Evolutionary conservation across 1,140 invertebrate genomes (phyloP).

Genomic region (Pogonomyrmex californicus): DNA sequence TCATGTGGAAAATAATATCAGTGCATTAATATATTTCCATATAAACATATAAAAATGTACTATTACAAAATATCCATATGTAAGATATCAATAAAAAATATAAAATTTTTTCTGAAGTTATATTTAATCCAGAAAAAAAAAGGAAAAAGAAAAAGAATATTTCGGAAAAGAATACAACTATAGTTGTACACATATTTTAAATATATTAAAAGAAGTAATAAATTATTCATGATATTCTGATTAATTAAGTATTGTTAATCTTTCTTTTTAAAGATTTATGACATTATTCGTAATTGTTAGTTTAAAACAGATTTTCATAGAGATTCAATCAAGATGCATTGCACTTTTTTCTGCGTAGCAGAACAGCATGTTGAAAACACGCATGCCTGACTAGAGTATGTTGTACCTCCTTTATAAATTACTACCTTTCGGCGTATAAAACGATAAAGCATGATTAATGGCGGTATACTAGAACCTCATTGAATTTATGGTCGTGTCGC

Average conservation of each 20-base stretch:
- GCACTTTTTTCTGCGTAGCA: conserved; percentile 48
- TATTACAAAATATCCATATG: background rate
- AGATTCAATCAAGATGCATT: conserved; percentile 64
- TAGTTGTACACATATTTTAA: background rate
- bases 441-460: conserved; percentile 65
- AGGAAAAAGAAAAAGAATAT: background rate
- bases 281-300: conserved; percentile 62
- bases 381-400: conserved; percentile 63
- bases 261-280: conserved; percentile 52
- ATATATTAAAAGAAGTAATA: conserved; percentile 36
- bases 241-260: conserved; percentile 33
- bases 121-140: background rate
- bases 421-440: conserved; percentile 62
- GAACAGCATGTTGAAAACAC: conserved; percentile 57
- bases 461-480: conserved; percentile 56
- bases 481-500: conserved; percentile 59
- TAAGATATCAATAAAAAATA: background rate
- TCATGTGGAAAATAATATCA: no score
- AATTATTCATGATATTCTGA: conserved; percentile 53
- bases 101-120: background rate
- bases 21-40: no score
- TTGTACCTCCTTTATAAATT: conserved; percentile 65
- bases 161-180: no score
- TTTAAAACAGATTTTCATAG: conserved; percentile 56
- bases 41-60: no score